Percentiles rank a stretch among this genome's conserved stretches.
Conservation (phyloP, 1,140 invertebrate species). For the Triops longicaudatus region DNA sequence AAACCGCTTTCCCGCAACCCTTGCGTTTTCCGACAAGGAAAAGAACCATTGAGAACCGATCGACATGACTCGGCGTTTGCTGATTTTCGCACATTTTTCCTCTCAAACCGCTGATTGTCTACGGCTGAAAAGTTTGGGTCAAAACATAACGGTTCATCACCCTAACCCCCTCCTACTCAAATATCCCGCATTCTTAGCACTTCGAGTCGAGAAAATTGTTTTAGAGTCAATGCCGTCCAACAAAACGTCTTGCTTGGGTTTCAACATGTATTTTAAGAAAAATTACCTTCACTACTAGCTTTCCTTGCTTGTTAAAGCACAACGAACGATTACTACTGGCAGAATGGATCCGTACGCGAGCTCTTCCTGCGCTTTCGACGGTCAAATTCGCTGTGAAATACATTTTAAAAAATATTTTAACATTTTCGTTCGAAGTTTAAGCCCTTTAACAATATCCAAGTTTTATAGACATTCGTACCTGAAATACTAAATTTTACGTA, state of each 20-base stretch:
- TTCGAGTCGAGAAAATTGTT: background rate
- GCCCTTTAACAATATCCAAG: no score
- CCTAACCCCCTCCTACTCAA: background rate
- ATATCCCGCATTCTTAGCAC: background rate
- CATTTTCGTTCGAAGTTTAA: no score
- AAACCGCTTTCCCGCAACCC: background rate
- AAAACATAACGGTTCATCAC: background rate
- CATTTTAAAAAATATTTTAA: background rate
- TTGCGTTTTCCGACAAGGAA: background rate
- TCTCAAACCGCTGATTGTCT: background rate
- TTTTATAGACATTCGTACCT: no score
- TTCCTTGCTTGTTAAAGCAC: background rate
- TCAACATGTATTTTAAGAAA: background rate
- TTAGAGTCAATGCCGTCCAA: background rate
- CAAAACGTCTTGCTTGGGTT: no score
- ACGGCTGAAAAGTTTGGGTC: background rate
- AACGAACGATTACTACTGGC: background rate
- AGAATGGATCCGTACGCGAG: background rate
- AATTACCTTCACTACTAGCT: background rate
- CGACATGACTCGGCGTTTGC: background rate
- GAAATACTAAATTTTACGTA: no score
- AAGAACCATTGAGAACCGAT: background rate
- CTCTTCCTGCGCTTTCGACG: background rate
- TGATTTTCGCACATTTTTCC: conserved; percentile 1
- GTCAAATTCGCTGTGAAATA: background rate